Base-by-base conservation (phyloP, 1,140 invertebrate species). In the Trinorchestia longiramus region DNA sequence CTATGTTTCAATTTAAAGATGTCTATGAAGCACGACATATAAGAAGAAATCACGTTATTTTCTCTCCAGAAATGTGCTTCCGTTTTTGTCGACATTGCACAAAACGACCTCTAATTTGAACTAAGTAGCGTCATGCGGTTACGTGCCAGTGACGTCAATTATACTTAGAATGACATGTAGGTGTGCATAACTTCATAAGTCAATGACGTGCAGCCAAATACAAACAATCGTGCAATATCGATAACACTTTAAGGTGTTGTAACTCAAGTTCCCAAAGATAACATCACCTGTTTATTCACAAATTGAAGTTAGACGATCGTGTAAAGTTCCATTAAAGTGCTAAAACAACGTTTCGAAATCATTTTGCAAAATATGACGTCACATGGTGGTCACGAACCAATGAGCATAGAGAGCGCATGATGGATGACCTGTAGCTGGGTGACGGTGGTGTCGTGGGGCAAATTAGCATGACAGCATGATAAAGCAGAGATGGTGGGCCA, bases 391-490 rank as follows among this genome's bases (percentile, higher is more conserved):
- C 62, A 77, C 62, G 62, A 77, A 77, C 62, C 62, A 77, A 77
- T 77, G 62, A 77, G 62, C 62, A 77, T 77, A 77, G 62, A 77
- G 62, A 77, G 62, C 62, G 62, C 62, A 91, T 91, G 88, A 91
- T 91, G 88, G 88, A 91, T 91, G 88, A 91, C 88, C 88, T 36
- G 88, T 44, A 36, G 88, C 88, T 4, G 41, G 11, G 41, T 91
- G 88, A 91, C 88, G 41, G 88, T 91, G 41, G 88, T 88, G 47
- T 53, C 15, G 11, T 41, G 8, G 11, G 36, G 43, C 41, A 91
- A 91, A 91, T 91, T 91, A 91, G 88, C 88, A 91, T 91, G 41
- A 41, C 41, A 43, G 41, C 88, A 91, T 91, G 88, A 91, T 91
- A 91, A 91, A 91, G 88, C 88, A 91, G 41, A 91, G 88, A 91